Evolutionary conservation across 2,888 invertebrate species (phyloP), one percentile per base, ranked within the genome.

Genomic region (Ochropleura plecta): DNA sequence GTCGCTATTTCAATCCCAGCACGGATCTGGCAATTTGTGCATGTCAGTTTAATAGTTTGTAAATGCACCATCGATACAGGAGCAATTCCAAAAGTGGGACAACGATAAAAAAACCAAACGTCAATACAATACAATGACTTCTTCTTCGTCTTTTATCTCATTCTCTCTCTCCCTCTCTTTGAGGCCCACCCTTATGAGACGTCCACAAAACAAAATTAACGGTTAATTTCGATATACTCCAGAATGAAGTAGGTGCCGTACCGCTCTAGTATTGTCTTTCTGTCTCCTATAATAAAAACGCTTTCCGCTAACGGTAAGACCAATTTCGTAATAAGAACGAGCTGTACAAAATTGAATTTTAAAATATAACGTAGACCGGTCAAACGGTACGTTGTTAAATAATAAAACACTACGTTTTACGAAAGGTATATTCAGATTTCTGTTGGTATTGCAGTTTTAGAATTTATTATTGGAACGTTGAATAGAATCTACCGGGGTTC

Each of bases 361-460:
- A 3, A 60, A 79, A 73, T 59, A 64, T 49, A 73, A 55, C 12
- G n/a, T 49, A 42, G 9, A 30, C 30, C 48, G 18, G 9, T 51
- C n/a, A 57, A 53, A 65, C 55, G 18, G 55, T 44, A 44, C 71
- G 60, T 53, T 62, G 20, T 49, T 79, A 66, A 78, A 79, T 72
- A 44, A 66, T 78, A 72, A 66, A 66, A 73, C 20, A 46, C 44
- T 48, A 40, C 42, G 18, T 70, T 78, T 20, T 8, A 49, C 42
- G 20, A 49, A 70, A 14, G 49, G 0, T 51, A 63, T 0, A 51
- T 42, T 70, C 6, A 16, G 12, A 30, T 63, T 63, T 53, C 44
- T 44, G 30, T 18, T 7, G 14, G 9, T 49, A 48, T 18, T n/a
- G 12, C 53, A 44, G n/a, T 30, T 71, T 66, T 8, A 48, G 7